Conservation (phyloP, 2,113 vertebrate genomes). For the Guaruba guarouba region DNA sequence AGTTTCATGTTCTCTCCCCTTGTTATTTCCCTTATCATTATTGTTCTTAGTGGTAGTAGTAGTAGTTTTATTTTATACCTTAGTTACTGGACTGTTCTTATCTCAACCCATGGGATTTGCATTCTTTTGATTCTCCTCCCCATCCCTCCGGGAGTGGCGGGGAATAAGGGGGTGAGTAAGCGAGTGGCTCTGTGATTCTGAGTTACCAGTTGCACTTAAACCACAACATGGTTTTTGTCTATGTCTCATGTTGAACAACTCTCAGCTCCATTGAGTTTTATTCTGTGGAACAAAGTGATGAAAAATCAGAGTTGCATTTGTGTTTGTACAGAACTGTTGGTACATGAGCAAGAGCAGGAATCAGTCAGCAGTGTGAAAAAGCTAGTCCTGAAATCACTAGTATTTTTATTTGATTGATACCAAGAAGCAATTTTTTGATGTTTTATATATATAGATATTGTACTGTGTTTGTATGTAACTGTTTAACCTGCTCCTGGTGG, state of each 20-base stretch:
- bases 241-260: not conserved
- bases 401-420: not conserved
- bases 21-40: no score
- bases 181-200: no score
- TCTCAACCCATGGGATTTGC: no score
- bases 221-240: not conserved
- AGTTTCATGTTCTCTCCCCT: no score
- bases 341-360: not conserved
- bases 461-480: not conserved
- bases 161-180: not conserved
- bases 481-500: not conserved
- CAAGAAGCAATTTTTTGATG: not conserved
- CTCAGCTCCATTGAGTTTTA: not conserved
- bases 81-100: no score
- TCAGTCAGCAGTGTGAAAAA: not conserved
- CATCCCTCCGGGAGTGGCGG: no score
- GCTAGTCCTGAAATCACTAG: not conserved
- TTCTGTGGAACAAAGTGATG: not conserved
- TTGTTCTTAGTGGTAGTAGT: no score
- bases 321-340: not conserved
- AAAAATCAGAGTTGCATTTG: not conserved
- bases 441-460: not conserved
- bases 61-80: no score
- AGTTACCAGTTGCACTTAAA: no score
- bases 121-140: no score